Evolutionary conservation across 1,140 invertebrate genomes (phyloP).

Genomic region (Bicyclus anynana): DNA sequence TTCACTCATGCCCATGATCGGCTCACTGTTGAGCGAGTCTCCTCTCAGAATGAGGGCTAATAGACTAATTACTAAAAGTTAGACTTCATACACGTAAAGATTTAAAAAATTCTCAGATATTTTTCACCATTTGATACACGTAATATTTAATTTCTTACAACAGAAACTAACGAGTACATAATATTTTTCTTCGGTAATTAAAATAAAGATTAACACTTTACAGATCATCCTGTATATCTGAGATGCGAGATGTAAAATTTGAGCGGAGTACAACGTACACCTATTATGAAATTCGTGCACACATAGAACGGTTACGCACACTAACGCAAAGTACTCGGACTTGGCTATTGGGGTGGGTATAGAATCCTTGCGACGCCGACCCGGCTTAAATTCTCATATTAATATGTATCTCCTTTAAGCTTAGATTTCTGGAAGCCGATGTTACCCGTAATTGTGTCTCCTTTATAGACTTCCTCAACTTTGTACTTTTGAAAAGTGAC

Average conservation of each 20-base stretch:
- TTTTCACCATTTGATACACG: too few species aligned
- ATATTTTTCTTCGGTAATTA: too few species aligned
- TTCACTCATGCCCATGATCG: too few species aligned
- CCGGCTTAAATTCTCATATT: conserved; percentile 70
- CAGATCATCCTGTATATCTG: conserved; percentile 45
- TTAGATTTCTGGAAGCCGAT: conserved; percentile 41
- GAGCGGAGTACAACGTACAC: conserved; percentile 60
- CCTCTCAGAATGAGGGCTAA: too few species aligned
- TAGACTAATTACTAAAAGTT: too few species aligned
- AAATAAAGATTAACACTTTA: background rate
- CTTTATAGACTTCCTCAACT: conserved; percentile 9
- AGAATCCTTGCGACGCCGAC: conserved; percentile 53
- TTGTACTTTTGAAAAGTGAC: background rate
- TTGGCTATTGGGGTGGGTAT: conserved; percentile 47
- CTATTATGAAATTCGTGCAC: conserved; percentile 70
- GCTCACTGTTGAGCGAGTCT: too few species aligned
- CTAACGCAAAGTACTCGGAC: conserved; percentile 50
- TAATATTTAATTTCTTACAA: too few species aligned
- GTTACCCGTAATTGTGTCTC: conserved; percentile 23
- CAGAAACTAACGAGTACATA: too few species aligned
- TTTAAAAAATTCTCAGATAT: too few species aligned
- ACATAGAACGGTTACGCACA: conserved; percentile 46
- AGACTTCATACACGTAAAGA: too few species aligned
- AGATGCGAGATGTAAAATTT: conserved; percentile 74
- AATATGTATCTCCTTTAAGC: conserved; percentile 67